Conservation (phyloP, 2,888 invertebrate genomes). For the Lacanobia wlatinum region DNA sequence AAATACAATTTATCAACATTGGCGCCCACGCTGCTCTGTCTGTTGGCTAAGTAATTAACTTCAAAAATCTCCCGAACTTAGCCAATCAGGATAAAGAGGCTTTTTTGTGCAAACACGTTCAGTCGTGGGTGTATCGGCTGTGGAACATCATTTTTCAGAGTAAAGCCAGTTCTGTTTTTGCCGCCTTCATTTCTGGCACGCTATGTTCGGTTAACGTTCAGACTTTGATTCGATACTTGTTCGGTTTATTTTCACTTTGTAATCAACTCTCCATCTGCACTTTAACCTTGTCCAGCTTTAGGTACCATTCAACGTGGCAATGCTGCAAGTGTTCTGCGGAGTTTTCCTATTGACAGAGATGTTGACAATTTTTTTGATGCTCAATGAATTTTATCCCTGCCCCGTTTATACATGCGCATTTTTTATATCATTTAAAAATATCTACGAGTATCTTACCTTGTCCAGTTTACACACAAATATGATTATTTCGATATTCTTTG, state of each 20-base stretch:
- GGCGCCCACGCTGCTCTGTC: constrained; percentile 22
- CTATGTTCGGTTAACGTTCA: constrained; percentile 1
- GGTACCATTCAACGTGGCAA: no score
- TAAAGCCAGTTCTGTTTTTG: constrained; percentile 1
- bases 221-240: constrained; percentile 7
- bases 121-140: constrained; percentile 1
- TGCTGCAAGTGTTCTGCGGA: not conserved
- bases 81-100: constrained; percentile 12
- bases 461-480: no score
- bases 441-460: no score
- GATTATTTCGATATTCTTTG: not conserved
- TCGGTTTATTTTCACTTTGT: constrained; percentile 21
- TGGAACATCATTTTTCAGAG: not conserved
- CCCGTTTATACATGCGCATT: no score
- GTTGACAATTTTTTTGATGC: no score
- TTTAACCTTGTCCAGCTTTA: not conserved
- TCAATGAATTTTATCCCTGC: no score
- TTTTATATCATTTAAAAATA: no score
- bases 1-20: constrained; percentile 34
- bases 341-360: no score
- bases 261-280: not conserved
- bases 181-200: not conserved
- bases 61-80: constrained; percentile 29
- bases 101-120: constrained; percentile 22
- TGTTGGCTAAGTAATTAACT: constrained; percentile 51